Evolutionary conservation across 1,140 invertebrate genomes (phyloP).

Genomic region (Pinna nobilis): DNA sequence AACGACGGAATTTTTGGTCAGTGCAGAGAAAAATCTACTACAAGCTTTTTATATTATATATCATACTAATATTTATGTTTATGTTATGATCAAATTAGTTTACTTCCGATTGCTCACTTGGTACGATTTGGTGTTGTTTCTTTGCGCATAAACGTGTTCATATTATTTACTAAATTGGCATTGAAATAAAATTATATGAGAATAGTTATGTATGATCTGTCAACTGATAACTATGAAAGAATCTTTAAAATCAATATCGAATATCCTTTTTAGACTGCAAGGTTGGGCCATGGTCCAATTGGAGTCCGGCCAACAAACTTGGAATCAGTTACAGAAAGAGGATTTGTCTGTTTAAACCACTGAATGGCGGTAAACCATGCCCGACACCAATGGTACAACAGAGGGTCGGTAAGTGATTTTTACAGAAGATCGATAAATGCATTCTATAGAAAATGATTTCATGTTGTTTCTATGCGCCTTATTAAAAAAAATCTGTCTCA

Average conservation of each 20-base stretch:
- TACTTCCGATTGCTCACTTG: too few relatives aligned
- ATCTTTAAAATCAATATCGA: too few relatives aligned
- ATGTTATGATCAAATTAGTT: background rate
- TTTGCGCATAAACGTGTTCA: background rate
- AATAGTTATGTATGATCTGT: too few relatives aligned
- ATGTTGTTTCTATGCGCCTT: too few relatives aligned
- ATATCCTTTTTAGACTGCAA: background rate
- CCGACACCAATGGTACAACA: background rate
- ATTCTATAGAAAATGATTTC: too few relatives aligned
- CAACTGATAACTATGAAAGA: too few relatives aligned
- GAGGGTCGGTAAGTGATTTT: background rate
- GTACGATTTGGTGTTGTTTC: too few relatives aligned
- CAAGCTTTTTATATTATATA: background rate
- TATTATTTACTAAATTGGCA: too few relatives aligned
- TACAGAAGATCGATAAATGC: too few relatives aligned
- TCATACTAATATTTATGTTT: background rate
- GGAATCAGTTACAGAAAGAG: background rate
- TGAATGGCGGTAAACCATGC: background rate
- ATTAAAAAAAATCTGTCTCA: too few relatives aligned
- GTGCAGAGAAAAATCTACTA: background rate
- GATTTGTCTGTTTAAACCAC: background rate
- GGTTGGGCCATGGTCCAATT: background rate
- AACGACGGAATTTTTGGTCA: too few relatives aligned
- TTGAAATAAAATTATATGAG: too few relatives aligned
- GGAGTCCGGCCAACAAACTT: background rate